Base-by-base conservation (phyloP, 2,797 vertebrate species). In the Syngnathus rostellatus region DNA sequence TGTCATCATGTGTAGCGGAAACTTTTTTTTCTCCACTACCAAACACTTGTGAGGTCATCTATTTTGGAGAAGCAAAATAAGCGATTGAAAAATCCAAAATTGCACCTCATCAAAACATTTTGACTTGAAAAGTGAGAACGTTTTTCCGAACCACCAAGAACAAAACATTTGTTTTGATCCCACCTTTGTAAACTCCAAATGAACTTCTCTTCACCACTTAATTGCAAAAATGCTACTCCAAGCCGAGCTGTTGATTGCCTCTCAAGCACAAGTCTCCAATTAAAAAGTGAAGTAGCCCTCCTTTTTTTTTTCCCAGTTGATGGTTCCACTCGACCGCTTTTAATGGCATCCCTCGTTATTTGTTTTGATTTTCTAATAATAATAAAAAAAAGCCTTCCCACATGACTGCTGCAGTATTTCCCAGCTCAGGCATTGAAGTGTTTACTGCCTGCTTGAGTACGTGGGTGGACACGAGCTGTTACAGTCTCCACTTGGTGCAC, bases 1-100 rank as follows among this genome's bases (percentile, higher is more conserved):
- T 64, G 62, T 73, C 79, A 68, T 79, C 77, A 62, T 8, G 23
- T 50, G 45, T 2, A 50, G 63, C 53, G 46, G 48, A 64, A 50
- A 51, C 25, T 19, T 48, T 55, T 57, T 57, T 46, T 46, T 6
- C 16, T 6, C n/a, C 25, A 5, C 2, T 61, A n/a, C 59, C 59
- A 61, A 40, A 61, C 59, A 61, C 59, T 61, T 41, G n/a, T 23
- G n/a, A 10, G 58, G 8, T 40, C 19, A 41, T 39, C 40, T 40
- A 43, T 62, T 62, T 31, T 31, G 2, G 25, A 31, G 31, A 31
- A 31, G 31, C 31, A 31, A 31, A 31, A 31, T 31, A 31, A 31
- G 2, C 31, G 3, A 31, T 31, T 31, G 31, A 2, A 31, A 31
- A 31, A 31, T 31, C 31, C 2, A 31, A 31, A 31, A 31, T 31